Percentiles rank a stretch among this genome's conserved stretches.
These are phyloP conservation scores for Lophotis ruficrista DNA, from an alignment of 2,113 vertebrate species.

Conservation along the genomic window DNA sequence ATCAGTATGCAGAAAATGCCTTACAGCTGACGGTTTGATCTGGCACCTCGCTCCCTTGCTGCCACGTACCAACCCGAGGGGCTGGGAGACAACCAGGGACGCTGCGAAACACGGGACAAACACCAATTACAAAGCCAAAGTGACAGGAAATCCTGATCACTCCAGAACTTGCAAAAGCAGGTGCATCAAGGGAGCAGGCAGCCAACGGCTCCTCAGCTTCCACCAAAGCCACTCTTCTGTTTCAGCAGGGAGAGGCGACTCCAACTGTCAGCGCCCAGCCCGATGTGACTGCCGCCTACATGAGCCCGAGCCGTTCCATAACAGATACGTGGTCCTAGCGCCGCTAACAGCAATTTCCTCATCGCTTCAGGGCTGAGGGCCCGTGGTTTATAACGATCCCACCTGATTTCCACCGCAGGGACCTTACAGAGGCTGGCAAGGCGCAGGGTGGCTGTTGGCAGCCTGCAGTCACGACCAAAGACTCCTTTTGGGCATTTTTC, in stretches of 20 bases:
- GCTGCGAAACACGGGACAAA: background rate
- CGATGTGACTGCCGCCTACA: fast-evolving
- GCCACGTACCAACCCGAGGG: fast-evolving
- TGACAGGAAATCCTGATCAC: background rate
- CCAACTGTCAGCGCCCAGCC: background rate
- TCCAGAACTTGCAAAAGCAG: background rate
- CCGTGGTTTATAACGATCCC: background rate
- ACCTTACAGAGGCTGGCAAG: background rate
- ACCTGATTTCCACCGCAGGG: background rate
- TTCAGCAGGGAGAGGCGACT: background rate
- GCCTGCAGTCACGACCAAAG: fast-evolving
- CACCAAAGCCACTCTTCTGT: background rate
- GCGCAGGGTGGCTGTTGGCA: fast-evolving
- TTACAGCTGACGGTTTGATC: no score
- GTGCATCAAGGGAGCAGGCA: background rate
- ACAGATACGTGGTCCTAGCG: background rate
- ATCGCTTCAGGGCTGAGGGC: background rate
- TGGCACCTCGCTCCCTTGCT: background rate
- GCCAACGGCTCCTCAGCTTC: background rate
- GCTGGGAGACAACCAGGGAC: fast-evolving
- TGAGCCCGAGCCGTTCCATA: background rate
- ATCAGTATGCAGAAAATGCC: background rate
- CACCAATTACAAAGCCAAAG: background rate
- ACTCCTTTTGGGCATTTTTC: background rate
- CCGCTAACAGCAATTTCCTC: background rate